Evolutionary conservation across 2,113 vertebrate genomes (phyloP).

Genomic region (Oreotrochilus melanogaster): DNA sequence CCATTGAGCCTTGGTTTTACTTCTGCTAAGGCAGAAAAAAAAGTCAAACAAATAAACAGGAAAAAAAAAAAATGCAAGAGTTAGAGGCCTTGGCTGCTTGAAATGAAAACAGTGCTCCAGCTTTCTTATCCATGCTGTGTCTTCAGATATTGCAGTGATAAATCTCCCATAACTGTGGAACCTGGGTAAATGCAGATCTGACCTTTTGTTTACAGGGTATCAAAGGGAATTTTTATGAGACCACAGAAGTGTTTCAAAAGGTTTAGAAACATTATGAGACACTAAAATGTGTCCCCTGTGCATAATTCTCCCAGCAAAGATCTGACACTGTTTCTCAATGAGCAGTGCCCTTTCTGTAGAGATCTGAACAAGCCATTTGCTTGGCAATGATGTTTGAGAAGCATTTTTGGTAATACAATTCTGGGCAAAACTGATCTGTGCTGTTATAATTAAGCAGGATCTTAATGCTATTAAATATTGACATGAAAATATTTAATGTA

Average conservation of each 20-base stretch:
- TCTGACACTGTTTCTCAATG: conserved; percentile 16
- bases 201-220: conserved; percentile 61
- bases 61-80: not conserved
- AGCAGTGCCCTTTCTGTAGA: conserved; percentile 43
- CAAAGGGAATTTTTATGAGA: conserved; percentile 55
- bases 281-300: not conserved
- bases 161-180: conserved; percentile 15
- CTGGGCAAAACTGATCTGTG: not conserved
- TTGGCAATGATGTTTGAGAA: not conserved
- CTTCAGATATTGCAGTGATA: conserved; percentile 16
- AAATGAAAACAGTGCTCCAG: not conserved
- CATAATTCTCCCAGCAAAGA: conserved; percentile 19
- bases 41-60: not conserved
- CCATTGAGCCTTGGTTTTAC: not conserved
- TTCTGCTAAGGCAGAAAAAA: not conserved
- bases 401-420: conserved; percentile 1
- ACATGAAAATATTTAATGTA: not conserved
- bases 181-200: conserved; percentile 55
- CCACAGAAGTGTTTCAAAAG: conserved; percentile 20
- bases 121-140: not conserved
- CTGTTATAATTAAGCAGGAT: conserved; percentile 13
- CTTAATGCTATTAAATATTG: conserved; percentile 16
- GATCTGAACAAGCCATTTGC: conserved; percentile 4
- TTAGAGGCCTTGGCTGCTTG: not conserved
- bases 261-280: conserved; percentile 49